Conservation (phyloP, 1,140 invertebrate species). For the Sminthurides bifidus region DNA sequence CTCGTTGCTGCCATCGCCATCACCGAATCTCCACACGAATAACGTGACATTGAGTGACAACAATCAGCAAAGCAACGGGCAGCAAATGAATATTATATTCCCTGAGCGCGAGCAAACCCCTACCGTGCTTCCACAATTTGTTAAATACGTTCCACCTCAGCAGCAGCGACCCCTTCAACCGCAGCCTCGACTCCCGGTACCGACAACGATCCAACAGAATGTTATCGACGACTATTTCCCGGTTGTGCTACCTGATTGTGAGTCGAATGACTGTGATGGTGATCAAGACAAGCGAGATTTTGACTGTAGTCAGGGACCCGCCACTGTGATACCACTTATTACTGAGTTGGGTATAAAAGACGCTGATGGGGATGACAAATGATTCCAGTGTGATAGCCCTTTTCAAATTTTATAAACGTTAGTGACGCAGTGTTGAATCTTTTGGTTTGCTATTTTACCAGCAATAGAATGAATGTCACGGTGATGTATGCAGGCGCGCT, state of each 20-base stretch:
- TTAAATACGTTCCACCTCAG: slow-evolving; percentile 1
- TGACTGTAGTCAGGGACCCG: slow-evolving; percentile 6
- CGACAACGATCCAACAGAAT: background rate
- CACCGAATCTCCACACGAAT: background rate
- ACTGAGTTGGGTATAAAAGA: slow-evolving; percentile 31
- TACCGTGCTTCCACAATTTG: background rate
- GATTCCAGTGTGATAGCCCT: too few species aligned
- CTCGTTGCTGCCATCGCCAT: background rate
- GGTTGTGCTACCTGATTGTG: background rate
- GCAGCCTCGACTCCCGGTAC: background rate
- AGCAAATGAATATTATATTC: background rate
- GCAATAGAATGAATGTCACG: too few species aligned
- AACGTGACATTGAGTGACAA: slow-evolving; percentile 4
- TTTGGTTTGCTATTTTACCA: too few species aligned
- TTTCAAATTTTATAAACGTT: too few species aligned
- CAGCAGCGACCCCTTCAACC: slow-evolving; percentile 13
- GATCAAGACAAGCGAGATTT: background rate
- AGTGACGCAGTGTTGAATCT: too few species aligned
- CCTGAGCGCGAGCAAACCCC: background rate
- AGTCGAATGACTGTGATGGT: slow-evolving; percentile 4
- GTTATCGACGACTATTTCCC: slow-evolving; percentile 15
- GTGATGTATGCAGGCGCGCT: too few species aligned
- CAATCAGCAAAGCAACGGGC: background rate
- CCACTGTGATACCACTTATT: slow-evolving; percentile 31
- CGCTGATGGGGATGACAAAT: background rate